Evolutionary conservation across 1,140 invertebrate species (phyloP), one percentile per base, ranked within the genome.

Genomic region (Solenopsis invicta): DNA sequence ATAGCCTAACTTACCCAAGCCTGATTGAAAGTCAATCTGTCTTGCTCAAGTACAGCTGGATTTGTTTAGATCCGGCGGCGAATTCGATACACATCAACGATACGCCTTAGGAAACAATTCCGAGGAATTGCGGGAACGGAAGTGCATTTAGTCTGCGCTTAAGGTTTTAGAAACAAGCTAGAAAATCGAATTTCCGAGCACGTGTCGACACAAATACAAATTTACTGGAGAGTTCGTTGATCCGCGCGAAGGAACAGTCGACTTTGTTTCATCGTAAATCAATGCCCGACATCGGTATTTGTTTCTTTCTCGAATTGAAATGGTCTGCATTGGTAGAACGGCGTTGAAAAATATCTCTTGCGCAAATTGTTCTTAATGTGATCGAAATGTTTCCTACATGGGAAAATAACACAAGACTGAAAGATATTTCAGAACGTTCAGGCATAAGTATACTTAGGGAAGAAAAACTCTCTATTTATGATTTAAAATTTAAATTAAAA

Each of bases 161-260:
- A 41, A 41, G 41, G 41, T 41, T 41, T 4, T 41, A 2, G 21
- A 29, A 29, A 61, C 24, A 45, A 3, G 4, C 5, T 54, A 29
- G 56, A 75, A 69, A 88, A 76, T 76, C 29, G 41, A 75, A 24
- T 41, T 71, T 69, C 50, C 59, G 54, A 76, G 54, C 72, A 76
- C 18, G 34, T 21, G 48, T 77, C 16, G 29, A 75, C 18, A 41
- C 41, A 41, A 41, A 54, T 29, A 45, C 29, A 45, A 50, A 75
- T 37, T 50, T 69, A 12, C 54, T 56, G 41, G n/a, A 12, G 50
- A 85, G 87, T 85, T 76, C 72, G 13, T 85, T 74, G 80, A 78
- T 61, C 66, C 56, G 64, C 41, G 12, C 16, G 34, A 59, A 41
- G 9, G 45, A 71, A 71, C 10, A 81, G 13, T 45, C 48, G 34